Percentiles rank a stretch among this genome's conserved stretches.
These are phyloP conservation scores for Sciurus carolinensis DNA, from an alignment of 2,797 vertebrate species.

Conservation along the genomic window DNA sequence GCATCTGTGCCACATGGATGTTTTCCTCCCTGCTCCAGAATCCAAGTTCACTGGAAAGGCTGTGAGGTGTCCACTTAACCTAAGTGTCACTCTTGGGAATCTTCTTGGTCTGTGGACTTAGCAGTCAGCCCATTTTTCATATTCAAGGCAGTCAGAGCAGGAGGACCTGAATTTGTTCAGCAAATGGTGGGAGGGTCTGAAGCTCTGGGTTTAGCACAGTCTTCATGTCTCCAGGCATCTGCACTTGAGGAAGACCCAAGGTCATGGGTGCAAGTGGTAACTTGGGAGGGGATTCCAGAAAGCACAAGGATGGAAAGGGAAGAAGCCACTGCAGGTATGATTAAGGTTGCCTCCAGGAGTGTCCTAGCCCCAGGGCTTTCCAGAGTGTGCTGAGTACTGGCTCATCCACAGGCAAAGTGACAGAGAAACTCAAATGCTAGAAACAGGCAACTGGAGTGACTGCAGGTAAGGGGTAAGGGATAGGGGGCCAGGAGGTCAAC, in stretches of 20 bases:
- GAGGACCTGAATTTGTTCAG: too few species aligned
- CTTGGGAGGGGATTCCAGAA: not conserved
- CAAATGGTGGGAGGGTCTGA: not conserved
- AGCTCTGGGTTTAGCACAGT: not conserved
- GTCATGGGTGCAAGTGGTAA: not conserved
- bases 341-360: not conserved
- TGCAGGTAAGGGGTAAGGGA: too few species aligned
- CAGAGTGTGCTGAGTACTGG: not conserved
- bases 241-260: not conserved
- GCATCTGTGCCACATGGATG: rapidly evolving
- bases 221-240: not conserved
- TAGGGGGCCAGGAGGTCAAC: not conserved
- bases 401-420: not conserved
- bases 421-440: not conserved
- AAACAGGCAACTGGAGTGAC: not conserved
- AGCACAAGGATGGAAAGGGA: too few species aligned
- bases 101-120: too few species aligned
- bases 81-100: not conserved
- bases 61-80: too few species aligned
- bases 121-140: too few species aligned
- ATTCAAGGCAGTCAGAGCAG: too few species aligned
- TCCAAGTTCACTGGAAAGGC: not conserved
- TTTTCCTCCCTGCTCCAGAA: not conserved
- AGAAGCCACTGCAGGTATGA: not conserved
- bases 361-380: not conserved